These are phyloP conservation scores for Leucophora obtusa DNA, from an alignment of 2,888 invertebrate species.

Conservation along the genomic window DNA sequence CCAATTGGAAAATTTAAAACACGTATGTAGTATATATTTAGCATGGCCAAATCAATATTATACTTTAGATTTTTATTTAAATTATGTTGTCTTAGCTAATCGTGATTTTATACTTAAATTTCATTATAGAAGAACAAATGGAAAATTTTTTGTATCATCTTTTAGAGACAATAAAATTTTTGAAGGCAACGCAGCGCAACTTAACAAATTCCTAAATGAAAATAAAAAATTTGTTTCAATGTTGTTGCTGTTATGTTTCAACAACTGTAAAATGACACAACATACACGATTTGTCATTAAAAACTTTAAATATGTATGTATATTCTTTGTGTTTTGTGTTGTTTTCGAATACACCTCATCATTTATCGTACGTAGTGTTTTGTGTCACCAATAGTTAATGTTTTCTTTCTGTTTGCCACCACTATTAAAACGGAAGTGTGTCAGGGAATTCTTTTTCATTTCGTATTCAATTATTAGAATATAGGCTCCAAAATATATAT, in stretches of 20 bases:
- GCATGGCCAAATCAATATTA: constrained; percentile 32
- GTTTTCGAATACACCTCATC: constrained; percentile 35
- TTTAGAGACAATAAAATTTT: too few relatives aligned
- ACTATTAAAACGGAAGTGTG: constrained; percentile 52
- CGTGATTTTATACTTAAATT: constrained; percentile 45
- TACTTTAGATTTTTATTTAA: constrained; percentile 9
- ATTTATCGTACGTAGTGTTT: constrained; percentile 1
- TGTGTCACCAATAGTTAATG: constrained; percentile 35
- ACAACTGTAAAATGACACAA: constrained; percentile 49
- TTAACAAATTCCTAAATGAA: not conserved
- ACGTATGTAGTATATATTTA: not conserved
- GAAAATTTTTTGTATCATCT: constrained; percentile 19
- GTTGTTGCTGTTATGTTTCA: constrained; percentile 43
- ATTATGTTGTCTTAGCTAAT: constrained; percentile 10
- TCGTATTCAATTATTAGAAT: constrained; percentile 26
- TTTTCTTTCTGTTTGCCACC: constrained; percentile 23
- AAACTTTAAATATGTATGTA: not conserved
- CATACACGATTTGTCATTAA: constrained; percentile 54
- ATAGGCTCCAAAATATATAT: constrained; percentile 21
- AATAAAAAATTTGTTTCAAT: constrained; percentile 14
- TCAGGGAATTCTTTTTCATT: constrained; percentile 46
- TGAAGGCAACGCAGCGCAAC: too few relatives aligned
- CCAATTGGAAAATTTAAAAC: not conserved
- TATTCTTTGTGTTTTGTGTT: not conserved
- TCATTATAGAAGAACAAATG: constrained; percentile 5